A percentile compares a stretch with the other conserved stretches of the same genome.
Conservation (phyloP, 2,797 vertebrate species). For the Onychomys torridus region DNA sequence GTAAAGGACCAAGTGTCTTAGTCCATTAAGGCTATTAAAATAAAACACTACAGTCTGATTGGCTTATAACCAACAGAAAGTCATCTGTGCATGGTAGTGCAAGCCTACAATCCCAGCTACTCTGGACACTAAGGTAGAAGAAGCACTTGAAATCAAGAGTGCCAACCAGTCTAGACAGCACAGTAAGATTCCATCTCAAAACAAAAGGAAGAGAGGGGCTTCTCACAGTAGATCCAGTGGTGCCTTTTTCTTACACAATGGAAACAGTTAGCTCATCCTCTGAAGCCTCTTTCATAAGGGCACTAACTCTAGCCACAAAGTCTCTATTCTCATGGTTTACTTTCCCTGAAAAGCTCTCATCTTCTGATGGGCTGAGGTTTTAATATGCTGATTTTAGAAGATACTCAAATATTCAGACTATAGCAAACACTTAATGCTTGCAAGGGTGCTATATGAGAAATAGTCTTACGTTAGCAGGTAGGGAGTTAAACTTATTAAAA, state of each 20-base stretch:
- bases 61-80: neutral
- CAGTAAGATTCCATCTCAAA: neutral
- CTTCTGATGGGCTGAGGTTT: neutral
- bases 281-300: neutral
- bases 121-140: neutral
- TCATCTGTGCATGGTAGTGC: neutral
- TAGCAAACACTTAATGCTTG: neutral
- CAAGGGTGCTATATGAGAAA: conserved; percentile 3
- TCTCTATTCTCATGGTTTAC: neutral
- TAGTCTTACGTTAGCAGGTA: neutral
- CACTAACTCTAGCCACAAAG: neutral
- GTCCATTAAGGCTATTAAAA: neutral
- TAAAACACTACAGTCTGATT: neutral
- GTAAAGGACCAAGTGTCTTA: neutral
- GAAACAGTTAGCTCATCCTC: neutral
- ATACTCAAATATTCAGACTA: neutral
- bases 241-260: neutral
- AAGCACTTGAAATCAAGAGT: neutral
- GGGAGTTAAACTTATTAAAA: neutral
- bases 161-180: neutral
- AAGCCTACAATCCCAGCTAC: neutral
- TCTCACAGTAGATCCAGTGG: neutral
- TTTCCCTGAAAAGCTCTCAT: neutral
- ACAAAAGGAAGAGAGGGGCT: neutral
- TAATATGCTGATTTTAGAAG: neutral